Evolutionary conservation across 2,797 vertebrate species (phyloP).

Genomic region (Catharus ustulatus): DNA sequence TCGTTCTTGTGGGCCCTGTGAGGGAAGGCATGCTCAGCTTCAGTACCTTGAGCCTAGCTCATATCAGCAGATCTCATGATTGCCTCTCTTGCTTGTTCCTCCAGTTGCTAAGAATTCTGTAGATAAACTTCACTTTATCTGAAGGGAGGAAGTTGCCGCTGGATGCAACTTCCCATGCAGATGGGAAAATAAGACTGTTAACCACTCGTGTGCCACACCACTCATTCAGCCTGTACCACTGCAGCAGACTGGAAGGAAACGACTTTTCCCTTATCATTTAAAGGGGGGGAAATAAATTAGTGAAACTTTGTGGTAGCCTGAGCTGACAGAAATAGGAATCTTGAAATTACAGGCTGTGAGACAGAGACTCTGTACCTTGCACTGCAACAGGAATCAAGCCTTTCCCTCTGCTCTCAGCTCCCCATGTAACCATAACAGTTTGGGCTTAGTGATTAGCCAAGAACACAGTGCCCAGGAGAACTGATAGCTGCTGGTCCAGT

Average conservation of each 20-base stretch:
- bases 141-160: background rate
- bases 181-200: background rate
- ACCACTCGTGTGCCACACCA: background rate
- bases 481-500: rapidly evolving
- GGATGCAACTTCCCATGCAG: background rate
- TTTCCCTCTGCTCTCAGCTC: background rate
- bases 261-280: background rate
- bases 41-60: background rate
- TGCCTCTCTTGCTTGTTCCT: background rate
- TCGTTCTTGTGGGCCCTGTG: background rate
- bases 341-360: background rate
- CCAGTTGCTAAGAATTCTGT: background rate
- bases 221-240: background rate
- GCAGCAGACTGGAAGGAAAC: background rate
- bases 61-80: background rate
- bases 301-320: background rate
- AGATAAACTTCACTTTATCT: conserved; percentile 40
- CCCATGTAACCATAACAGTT: background rate
- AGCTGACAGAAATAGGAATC: background rate
- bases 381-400: background rate
- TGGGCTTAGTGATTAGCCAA: background rate
- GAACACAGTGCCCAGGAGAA: background rate
- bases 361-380: background rate
- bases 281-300: background rate
- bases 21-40: background rate